A percentile compares a stretch with the other conserved stretches of the same genome.
Conservation (phyloP, 2,797 vertebrate genomes). For the Tapera naevia region DNA sequence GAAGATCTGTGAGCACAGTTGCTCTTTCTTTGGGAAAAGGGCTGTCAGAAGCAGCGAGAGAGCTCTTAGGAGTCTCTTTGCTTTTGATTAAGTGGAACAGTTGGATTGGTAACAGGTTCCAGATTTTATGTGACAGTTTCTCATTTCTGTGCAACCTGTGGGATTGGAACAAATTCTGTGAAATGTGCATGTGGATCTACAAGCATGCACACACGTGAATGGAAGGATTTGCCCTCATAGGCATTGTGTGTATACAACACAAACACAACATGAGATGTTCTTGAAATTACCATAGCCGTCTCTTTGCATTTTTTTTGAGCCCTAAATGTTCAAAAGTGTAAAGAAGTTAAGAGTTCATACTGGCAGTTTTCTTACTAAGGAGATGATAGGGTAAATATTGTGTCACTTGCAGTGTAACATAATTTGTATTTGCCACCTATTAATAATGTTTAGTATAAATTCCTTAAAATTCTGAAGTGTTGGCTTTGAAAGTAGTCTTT, state of each 20-base stretch:
- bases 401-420: background rate
- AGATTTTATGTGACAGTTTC: conserved; percentile 59
- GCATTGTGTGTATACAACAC: background rate
- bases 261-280: background rate
- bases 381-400: background rate
- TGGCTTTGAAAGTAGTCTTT: background rate
- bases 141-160: conserved; percentile 16
- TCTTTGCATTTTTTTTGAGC: background rate
- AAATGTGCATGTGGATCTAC: background rate
- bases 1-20: conserved; percentile 75
- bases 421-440: background rate
- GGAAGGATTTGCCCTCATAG: background rate
- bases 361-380: background rate
- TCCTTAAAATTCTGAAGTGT: background rate
- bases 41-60: conserved; percentile 67
- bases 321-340: background rate
- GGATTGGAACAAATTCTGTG: background rate
- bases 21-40: conserved; percentile 73
- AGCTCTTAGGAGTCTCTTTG: conserved; percentile 61
- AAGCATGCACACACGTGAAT: background rate
- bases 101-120: conserved; percentile 61
- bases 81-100: conserved; percentile 72
- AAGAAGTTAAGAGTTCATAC: background rate
- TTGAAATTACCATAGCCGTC: background rate
- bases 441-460: background rate